Evolutionary conservation across 2,797 vertebrate genomes (phyloP).

Genomic region (Sebastes flavidus): DNA sequence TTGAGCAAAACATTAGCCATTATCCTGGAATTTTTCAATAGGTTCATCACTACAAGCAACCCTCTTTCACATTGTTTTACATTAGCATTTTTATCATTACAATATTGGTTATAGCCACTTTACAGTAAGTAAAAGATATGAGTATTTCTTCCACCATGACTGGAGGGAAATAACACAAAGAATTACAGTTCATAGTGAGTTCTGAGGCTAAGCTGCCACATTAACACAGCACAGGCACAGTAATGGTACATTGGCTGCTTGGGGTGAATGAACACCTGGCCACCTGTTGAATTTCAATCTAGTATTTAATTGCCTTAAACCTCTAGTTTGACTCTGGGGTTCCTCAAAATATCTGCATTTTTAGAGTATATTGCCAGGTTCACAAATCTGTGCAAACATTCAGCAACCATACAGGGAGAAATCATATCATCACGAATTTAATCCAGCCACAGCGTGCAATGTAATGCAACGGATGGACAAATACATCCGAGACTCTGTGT

Average conservation of each 20-base stretch:
- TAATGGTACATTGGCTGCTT: background rate
- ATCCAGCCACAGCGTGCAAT: background rate
- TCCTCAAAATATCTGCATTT: background rate
- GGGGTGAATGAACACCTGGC: background rate
- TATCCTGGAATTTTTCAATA: background rate
- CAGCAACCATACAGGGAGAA: background rate
- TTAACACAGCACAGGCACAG: background rate
- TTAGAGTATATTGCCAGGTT: background rate
- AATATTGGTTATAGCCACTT: background rate
- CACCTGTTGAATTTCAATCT: slow-evolving; percentile 3
- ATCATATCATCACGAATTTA: background rate
- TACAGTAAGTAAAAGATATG: background rate
- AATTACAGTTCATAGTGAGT: background rate
- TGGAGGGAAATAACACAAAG: background rate
- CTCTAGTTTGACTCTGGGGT: background rate
- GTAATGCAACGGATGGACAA: background rate
- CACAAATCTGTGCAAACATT: background rate
- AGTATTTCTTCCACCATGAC: background rate
- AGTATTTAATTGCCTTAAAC: background rate
- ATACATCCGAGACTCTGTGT: background rate
- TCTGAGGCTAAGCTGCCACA: background rate
- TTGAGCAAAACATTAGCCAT: too few species aligned
- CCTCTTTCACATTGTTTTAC: background rate
- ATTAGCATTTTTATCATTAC: background rate
- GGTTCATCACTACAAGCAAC: background rate